Base-by-base conservation (phyloP, 2,797 vertebrate species). In the Parauchenoglanis punctatus region DNA sequence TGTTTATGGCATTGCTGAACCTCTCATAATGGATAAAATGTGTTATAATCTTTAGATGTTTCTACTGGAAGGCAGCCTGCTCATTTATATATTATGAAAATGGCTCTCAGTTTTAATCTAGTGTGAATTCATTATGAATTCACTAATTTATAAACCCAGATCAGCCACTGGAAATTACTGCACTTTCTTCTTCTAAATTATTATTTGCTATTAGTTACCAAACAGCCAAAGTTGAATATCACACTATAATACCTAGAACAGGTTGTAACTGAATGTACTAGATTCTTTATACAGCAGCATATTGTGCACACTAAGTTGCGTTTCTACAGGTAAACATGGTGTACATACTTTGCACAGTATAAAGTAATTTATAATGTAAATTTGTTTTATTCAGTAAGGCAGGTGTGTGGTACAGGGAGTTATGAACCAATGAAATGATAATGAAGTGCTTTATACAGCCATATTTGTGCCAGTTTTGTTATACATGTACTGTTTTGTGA, bases 261-360 rank as follows among this genome's bases (percentile, higher is more conserved):
- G 89, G 91, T 93, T 94, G 92, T 92, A 94, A 94, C 63, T 96
- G 96, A 97, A 97, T 97, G 96, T 97, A 95, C 87, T 94, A 92
- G 90, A 92, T 93, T 93, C 90, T 89, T 94, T 92, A 70, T 89
- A 91, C 91, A 86, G 86, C 91, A 93, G 92, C 87, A 89, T 88
- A 70, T 92, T 94, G 93, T 95, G 94, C 89, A 86, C 84, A 90
- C 90, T 28, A 88, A 76, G 92, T 91, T 89, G 78, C 85, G 83
- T 95, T 96, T 95, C 87, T 94, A 93, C 91, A 89, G 88, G 89
- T 94, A 92, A 95, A 93, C 91, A 67, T 85, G 92, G 91, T 91
- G 85, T 90, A 86, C 87, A 84, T 90, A 92, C 93, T 95, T 95
- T 94, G 91, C 95, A 94, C 94, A 94, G 93, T 93, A 93, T 91